These are phyloP conservation scores for Oreochromis spilurus DNA, from an alignment of 2,113 vertebrate species.

Conservation along the genomic window DNA sequence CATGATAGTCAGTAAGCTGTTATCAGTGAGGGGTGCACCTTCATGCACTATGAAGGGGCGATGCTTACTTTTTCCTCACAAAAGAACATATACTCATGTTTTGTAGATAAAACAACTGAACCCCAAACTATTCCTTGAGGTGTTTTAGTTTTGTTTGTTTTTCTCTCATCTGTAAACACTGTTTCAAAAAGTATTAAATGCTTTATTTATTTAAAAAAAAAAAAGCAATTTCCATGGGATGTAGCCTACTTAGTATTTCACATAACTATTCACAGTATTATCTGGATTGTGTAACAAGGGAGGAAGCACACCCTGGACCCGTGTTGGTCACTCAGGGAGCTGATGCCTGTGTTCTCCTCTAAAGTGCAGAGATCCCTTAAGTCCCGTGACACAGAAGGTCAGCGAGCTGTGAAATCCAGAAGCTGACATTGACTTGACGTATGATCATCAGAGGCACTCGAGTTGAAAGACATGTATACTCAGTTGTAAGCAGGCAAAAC, in stretches of 20 bases:
- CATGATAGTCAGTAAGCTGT: background rate
- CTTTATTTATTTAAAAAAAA: background rate
- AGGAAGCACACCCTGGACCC: background rate
- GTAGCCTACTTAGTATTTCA: background rate
- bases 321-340: background rate
- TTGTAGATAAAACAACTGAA: background rate
- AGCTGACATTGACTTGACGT: conserved; percentile 18
- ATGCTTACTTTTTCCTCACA: background rate
- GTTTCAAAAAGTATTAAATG: background rate
- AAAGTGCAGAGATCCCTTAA: background rate
- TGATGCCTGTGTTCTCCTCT: background rate
- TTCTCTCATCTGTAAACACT: background rate
- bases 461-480: background rate
- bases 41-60: background rate
- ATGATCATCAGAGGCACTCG: background rate
- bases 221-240: background rate
- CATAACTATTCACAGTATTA: background rate
- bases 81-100: background rate
- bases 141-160: background rate
- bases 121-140: background rate
- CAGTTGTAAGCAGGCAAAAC: background rate
- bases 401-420: conserved; percentile 33
- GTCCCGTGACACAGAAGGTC: conserved; percentile 35
- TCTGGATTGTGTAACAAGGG: background rate
- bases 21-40: background rate